These are phyloP conservation scores for Ctenosaura bakeri DNA, from an alignment of 2,797 vertebrate species.

Conservation along the genomic window DNA sequence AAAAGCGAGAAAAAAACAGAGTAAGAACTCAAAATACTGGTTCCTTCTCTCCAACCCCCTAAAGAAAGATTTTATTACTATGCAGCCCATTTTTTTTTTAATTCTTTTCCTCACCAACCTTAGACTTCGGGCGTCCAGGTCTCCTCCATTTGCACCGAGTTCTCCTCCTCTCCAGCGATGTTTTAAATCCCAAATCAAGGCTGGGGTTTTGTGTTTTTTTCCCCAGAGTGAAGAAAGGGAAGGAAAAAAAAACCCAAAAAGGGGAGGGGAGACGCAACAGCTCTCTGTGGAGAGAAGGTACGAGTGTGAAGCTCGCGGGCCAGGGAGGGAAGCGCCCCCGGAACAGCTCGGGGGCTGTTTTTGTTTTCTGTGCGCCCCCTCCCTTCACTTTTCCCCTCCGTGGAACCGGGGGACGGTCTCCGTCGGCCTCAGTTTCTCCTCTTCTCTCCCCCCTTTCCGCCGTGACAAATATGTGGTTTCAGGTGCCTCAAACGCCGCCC, in stretches of 20 bases:
- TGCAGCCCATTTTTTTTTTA: not conserved
- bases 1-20: not conserved
- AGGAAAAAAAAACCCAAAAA: no score
- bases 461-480: not conserved
- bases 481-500: conserved; percentile 29
- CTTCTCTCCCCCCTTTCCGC: not conserved
- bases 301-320: not conserved
- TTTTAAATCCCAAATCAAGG: conserved; percentile 52
- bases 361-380: no score
- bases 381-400: not conserved
- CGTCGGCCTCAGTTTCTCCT: no score
- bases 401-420: not conserved
- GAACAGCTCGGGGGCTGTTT: not conserved
- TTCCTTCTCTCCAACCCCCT: conserved; percentile 53
- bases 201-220: not conserved
- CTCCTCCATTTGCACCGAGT: conserved; percentile 45
- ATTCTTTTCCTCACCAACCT: conserved; percentile 55
- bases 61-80: not conserved
- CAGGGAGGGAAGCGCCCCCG: not conserved
- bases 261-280: not conserved
- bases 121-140: conserved; percentile 31
- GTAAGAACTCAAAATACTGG: conserved; percentile 58
- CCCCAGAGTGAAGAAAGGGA: not conserved
- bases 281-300: not conserved
- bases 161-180: conserved; percentile 1